Base-by-base conservation (phyloP, 2,888 invertebrate genomes). In the Seira sanloemensis region DNA sequence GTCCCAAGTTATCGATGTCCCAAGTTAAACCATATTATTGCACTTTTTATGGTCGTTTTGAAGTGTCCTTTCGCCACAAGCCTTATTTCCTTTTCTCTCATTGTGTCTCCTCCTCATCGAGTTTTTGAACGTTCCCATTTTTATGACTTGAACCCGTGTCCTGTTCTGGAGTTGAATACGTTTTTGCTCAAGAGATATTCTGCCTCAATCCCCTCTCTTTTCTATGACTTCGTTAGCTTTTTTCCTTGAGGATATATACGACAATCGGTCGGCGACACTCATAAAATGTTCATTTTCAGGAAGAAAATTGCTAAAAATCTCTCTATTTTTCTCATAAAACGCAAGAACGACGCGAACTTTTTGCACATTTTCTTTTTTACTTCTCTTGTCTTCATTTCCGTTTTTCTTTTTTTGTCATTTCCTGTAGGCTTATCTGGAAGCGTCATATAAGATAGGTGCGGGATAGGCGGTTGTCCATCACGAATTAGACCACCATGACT, bases 51-150 rank as follows among this genome's bases (percentile, higher is more conserved):
- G 77, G 73, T 72, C 68, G 46, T 77, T 83, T 78, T 83, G 77
- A 83, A 83, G 83, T 83, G 83, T 83, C 83, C 83, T 83, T 83
- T 83, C n/a, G 83, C 83, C 83, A 78, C 83, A 83, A 83, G 83
- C 83, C 78, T 37, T 83, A 78, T 83, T 83, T 83, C 78, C 83
- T 78, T 81, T 37, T 82, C 82, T 81, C 76, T 82, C 82, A 81
- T 81, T 24, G 74, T 67, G 68, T 78, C 77, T 50, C 62, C 58
- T 71, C 25, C 65, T 37, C 37, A 37, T 37, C 37, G 37, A 12
- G 12, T 12, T 37, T 12, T 37, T n/a, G n/a, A n/a, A n/a, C n/a
- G n/a, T n/a, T n/a, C n/a, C n/a, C 76, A 54, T 77, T 66, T 66
- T 77, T 67, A 77, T 83, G 83, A 73, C 77, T 67, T 83, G 83